Evolutionary conservation across 1,140 invertebrate species (phyloP), one percentile per base, ranked within the genome.

Genomic region (Drosophila mojavensis): DNA sequence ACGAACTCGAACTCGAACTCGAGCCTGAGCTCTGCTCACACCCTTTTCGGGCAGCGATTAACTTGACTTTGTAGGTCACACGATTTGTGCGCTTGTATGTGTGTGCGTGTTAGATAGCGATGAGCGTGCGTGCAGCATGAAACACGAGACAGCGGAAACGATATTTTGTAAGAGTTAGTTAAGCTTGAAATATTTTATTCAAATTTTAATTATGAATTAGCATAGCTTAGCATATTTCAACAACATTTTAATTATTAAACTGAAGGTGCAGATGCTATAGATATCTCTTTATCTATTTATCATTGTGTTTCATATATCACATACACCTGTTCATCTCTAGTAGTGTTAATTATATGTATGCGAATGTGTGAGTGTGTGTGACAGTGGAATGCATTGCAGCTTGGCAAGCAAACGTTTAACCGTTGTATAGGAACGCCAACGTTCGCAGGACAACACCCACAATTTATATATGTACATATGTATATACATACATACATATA

Each of bases 61-160:
- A 81, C 54, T 39, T 51, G 65, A 70, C 55, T 84, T 78, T 84
- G 79, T 85, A 81, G 81, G 81, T 85, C 81, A 85, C 65, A 13
- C 56, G 39, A 43, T 51, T 28, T 56, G 24, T 13, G 33, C 45
- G 39, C 33, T 51, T 15, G 50, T 28, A 10, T 45, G 26, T 11
- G 67, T 47, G 59, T 63, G 67, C 48, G 33, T 50, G 45, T 33
- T 39, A 30, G 50, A 13, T 66, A 66, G 63, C 15, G 63, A 53
- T 72, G 69, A 20, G 24, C 13, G 69, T 39, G 33, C 15, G 24
- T 26, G 7, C 39, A 43, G 13, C 24, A 10, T 10, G 6, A 30
- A 0, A 4, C 26, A 60, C 54, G 28, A 47, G n/a, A 5, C n/a
- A 33, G 30, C 1, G 7, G 15, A 11, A 7, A 3, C 20, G 20